Evolutionary conservation across 2,113 vertebrate species (phyloP).

Genomic region (Passer domesticus): DNA sequence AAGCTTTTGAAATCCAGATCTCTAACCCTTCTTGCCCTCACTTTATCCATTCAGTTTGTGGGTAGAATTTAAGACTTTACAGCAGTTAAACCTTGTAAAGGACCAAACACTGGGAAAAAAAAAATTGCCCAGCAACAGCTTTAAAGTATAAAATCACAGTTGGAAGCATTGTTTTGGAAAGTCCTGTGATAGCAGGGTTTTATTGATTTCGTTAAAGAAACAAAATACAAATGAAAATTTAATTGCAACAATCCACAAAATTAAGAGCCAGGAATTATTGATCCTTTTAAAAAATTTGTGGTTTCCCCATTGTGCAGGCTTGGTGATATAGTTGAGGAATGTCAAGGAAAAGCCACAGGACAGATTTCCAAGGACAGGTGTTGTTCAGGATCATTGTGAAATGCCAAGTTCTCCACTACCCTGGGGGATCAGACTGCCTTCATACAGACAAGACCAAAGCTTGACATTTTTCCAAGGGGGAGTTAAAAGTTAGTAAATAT

Average conservation of each 20-base stretch:
- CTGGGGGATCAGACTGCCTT: background rate
- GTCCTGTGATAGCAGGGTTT: background rate
- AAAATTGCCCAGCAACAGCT: background rate
- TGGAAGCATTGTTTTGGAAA: background rate
- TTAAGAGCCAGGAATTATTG: background rate
- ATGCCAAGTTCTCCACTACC: background rate
- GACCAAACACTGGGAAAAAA: background rate
- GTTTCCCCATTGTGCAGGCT: fast-evolving
- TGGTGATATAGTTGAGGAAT: background rate
- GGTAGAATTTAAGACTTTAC: background rate
- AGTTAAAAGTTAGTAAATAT: background rate
- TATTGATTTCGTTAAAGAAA: background rate
- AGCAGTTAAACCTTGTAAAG: background rate
- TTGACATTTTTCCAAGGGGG: background rate
- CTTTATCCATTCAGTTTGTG: background rate
- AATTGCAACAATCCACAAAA: background rate
- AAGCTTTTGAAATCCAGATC: background rate
- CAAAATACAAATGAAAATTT: background rate
- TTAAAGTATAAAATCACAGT: background rate
- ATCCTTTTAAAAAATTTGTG: background rate
- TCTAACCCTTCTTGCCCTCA: background rate
- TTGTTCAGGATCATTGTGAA: background rate
- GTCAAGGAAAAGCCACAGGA: background rate
- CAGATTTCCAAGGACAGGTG: background rate
- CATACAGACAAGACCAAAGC: background rate